A percentile compares a stretch with the other conserved stretches of the same genome.
Conservation (phyloP, 2,797 vertebrate species). For the Silurus aristotelis region DNA sequence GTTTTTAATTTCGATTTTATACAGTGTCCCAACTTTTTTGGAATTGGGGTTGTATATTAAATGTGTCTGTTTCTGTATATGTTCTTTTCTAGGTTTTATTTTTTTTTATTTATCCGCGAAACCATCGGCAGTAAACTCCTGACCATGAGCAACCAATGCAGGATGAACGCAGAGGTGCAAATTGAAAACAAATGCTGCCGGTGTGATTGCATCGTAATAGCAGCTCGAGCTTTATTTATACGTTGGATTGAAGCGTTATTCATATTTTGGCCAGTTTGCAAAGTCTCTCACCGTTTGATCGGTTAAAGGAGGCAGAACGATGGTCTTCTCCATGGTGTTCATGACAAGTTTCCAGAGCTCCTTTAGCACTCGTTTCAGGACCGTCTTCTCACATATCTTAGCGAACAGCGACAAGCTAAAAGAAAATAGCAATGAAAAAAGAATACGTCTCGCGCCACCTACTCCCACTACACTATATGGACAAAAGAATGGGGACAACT, state of each 20-base stretch:
- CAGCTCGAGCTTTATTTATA: background rate
- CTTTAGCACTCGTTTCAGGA: slow-evolving; percentile 96
- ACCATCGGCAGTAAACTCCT: background rate
- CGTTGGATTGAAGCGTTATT: background rate
- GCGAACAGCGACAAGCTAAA: slow-evolving; percentile 92
- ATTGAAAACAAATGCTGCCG: background rate
- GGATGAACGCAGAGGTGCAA: background rate
- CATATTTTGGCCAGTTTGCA: background rate
- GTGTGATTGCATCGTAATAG: background rate
- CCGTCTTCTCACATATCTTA: slow-evolving; percentile 99
- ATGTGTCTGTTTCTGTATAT: background rate
- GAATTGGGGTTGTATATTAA: no score
- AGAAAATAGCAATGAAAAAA: background rate
- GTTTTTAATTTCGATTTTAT: no score
- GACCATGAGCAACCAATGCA: background rate
- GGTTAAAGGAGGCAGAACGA: slow-evolving; percentile 86
- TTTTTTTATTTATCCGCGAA: background rate
- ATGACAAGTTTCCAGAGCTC: slow-evolving; percentile 99
- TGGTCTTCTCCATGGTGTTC: slow-evolving; percentile 99
- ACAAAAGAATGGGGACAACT: no score
- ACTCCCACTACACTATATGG: background rate
- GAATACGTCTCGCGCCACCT: background rate
- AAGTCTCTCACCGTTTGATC: slow-evolving; percentile 92
- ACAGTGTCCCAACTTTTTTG: no score
- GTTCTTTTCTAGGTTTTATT: background rate